These are phyloP conservation scores for Cyclura pinguis DNA, from an alignment of 2,797 vertebrate genomes.

Conservation along the genomic window DNA sequence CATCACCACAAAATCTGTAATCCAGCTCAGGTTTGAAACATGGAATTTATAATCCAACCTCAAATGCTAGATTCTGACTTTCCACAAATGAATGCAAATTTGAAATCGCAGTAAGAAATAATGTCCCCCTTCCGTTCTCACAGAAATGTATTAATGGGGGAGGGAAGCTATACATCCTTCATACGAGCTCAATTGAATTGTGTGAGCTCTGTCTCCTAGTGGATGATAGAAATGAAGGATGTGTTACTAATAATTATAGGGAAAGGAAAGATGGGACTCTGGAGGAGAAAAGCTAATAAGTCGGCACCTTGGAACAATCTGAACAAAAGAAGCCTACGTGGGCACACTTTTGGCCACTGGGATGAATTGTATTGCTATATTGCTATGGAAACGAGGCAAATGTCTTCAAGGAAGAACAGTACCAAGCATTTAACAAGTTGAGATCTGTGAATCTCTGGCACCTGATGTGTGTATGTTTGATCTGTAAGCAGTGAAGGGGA, in stretches of 20 bases:
- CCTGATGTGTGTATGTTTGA: background rate
- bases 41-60: background rate
- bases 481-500: background rate
- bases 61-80: background rate
- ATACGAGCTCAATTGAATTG: background rate
- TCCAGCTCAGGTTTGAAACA: background rate
- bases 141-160: conserved; percentile 2
- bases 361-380: fast-evolving
- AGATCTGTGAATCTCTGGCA: background rate
- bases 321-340: background rate
- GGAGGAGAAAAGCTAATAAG: background rate
- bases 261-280: fast-evolving
- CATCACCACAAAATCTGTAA: background rate
- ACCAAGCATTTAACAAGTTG: conserved; percentile 1
- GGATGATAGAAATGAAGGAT: background rate
- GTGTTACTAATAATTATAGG: conserved; percentile 11
- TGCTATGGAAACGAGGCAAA: background rate
- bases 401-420: conserved; percentile 9
- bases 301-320: background rate
- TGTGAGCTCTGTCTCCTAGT: background rate
- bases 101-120: background rate
- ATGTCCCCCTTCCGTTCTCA: background rate
- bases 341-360: background rate
- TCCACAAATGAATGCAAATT: background rate
- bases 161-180: background rate